Evolutionary conservation across 2,113 vertebrate genomes (phyloP).

Genomic region (Lamprologus lemairii): DNA sequence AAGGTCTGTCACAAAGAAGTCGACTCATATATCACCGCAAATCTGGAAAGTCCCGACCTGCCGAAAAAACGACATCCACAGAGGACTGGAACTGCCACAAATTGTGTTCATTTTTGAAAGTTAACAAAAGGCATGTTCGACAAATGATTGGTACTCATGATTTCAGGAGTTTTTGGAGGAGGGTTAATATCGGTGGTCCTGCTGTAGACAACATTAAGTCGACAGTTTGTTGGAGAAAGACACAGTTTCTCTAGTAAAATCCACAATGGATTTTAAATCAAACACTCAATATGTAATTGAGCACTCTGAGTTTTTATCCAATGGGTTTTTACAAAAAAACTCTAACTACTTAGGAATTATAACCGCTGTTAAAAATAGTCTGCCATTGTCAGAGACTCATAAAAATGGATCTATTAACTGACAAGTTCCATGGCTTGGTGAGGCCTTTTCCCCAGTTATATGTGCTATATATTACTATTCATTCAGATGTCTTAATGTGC

Average conservation of each 20-base stretch:
- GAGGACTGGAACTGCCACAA: not conserved
- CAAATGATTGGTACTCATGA: not conserved
- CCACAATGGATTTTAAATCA: not conserved
- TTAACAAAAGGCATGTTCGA: not conserved
- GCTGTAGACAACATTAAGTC: not conserved
- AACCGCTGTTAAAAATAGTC: not conserved
- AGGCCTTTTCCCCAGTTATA: not conserved
- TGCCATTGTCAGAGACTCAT: not conserved
- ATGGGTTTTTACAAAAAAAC: not conserved
- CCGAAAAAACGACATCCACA: not conserved
- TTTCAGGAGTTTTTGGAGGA: not conserved
- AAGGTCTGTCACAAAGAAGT: not conserved
- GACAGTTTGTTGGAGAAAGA: not conserved
- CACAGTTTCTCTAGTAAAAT: not conserved
- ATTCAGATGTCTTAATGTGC: not conserved
- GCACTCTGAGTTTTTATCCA: not conserved
- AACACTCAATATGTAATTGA: not conserved
- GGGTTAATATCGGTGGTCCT: not conserved
- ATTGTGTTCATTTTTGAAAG: not conserved
- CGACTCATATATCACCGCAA: constrained; percentile 5
- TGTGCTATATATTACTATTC: not conserved
- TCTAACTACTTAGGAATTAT: not conserved
- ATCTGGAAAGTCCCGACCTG: constrained; percentile 30
- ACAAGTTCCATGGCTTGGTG: not conserved
- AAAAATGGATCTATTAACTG: not conserved